Evolutionary conservation across 2,797 vertebrate genomes (phyloP).

Genomic region (Chromobotia macracanthus): DNA sequence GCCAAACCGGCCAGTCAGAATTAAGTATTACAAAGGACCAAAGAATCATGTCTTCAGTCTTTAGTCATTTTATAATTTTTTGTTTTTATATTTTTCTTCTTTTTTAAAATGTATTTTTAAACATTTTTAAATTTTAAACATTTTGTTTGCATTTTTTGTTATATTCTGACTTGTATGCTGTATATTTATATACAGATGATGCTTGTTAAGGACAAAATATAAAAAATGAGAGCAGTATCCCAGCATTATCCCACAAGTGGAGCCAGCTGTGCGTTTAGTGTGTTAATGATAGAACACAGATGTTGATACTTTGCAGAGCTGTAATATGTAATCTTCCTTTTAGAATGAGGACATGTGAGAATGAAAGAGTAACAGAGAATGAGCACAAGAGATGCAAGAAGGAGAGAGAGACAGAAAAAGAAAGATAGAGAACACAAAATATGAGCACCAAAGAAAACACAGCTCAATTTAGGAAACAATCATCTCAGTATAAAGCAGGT

Average conservation of each 20-base stretch:
- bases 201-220: background rate
- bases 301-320: slow-evolving; percentile 7
- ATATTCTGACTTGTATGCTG: background rate
- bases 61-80: too few species aligned
- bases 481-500: slow-evolving; percentile 4
- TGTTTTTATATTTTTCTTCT: too few species aligned
- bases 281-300: background rate
- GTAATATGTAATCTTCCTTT: background rate
- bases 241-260: background rate
- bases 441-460: slow-evolving; percentile 57
- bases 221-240: background rate
- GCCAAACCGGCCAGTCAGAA: too few species aligned
- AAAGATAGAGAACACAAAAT: background rate
- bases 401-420: slow-evolving; percentile 37
- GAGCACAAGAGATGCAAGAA: background rate
- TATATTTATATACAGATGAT: background rate
- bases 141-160: background rate
- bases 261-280: slow-evolving; percentile 11
- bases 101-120: too few species aligned
- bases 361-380: background rate
- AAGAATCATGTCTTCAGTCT: too few species aligned
- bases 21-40: too few species aligned
- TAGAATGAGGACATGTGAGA: slow-evolving; percentile 7
- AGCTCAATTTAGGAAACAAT: slow-evolving; percentile 16
- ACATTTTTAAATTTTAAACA: too few species aligned